phyloP scores from a whole-genome alignment of 2,797 vertebrate genomes.

The Rhinatrema bivittatum region DNA sequence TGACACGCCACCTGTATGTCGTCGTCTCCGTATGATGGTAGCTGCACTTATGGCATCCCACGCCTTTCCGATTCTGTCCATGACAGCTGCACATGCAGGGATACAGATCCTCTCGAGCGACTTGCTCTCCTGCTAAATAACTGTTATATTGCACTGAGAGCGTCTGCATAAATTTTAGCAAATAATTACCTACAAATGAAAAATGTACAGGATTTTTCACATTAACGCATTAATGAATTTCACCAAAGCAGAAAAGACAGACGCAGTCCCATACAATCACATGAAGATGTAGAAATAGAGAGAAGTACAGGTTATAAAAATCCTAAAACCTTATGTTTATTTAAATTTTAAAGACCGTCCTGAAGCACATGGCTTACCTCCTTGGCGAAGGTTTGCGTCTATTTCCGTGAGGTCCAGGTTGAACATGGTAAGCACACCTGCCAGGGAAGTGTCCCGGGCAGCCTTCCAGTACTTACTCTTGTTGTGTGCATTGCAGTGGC shows the following conservation, averaged over 20 bases:
- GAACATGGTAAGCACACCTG: conserved; percentile 60
- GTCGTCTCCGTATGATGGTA: background rate
- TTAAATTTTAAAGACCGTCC: too few relatives aligned
- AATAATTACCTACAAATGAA: conserved; percentile 43
- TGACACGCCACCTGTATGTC: too few relatives aligned
- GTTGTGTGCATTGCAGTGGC: conserved; percentile 82
- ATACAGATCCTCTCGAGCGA: accelerated
- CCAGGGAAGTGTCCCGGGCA: conserved; percentile 38
- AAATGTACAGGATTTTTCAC: too few relatives aligned
- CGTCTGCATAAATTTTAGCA: conserved; percentile 54
- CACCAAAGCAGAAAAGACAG: too few relatives aligned
- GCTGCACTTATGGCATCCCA: conserved; percentile 13
- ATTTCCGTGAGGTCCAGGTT: conserved; percentile 61
- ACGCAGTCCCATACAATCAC: too few relatives aligned
- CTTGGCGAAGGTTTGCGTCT: conserved; percentile 56
- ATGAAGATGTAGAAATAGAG: too few relatives aligned
- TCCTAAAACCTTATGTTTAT: too few relatives aligned
- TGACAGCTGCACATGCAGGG: conserved; percentile 23
- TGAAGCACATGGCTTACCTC: too few relatives aligned
- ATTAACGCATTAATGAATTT: too few relatives aligned
- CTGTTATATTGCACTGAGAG: conserved; percentile 41
- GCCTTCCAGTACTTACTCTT: conserved; percentile 69
- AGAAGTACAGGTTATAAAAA: too few relatives aligned
- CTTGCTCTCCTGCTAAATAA: conserved; percentile 38
- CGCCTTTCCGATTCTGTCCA: background rate